phyloP scores from a whole-genome alignment of 2,113 vertebrate species.

The Paedocypris sp. region DNA sequence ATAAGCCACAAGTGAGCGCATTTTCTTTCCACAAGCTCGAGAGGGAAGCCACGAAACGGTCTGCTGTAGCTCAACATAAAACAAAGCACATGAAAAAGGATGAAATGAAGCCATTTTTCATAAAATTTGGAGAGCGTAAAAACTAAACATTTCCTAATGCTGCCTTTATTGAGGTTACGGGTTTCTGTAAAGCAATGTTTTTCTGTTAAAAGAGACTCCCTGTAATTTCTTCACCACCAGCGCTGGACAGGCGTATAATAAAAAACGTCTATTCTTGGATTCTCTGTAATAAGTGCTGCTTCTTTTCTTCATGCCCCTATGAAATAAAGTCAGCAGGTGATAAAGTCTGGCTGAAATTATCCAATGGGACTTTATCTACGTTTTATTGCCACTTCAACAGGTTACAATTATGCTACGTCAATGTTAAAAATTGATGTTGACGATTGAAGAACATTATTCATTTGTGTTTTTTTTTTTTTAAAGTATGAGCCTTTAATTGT shows the following conservation, averaged over 20 bases:
- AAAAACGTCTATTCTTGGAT: conserved; percentile 72
- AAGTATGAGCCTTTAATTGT: too few relatives aligned
- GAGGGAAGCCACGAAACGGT: conserved; percentile 66
- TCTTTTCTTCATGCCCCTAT: conserved; percentile 56
- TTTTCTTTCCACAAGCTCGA: conserved; percentile 68
- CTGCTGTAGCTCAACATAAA: conserved; percentile 68
- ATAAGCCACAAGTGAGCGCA: conserved; percentile 70
- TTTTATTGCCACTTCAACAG: too few relatives aligned
- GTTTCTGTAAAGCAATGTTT: conserved; percentile 67
- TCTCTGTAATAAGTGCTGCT: conserved; percentile 75
- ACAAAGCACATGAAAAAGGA: conserved; percentile 63
- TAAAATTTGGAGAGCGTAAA: conserved; percentile 56
- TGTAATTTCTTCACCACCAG: conserved; percentile 68
- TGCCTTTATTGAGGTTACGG: conserved; percentile 76
- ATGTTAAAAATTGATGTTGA: too few relatives aligned
- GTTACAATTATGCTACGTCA: too few relatives aligned
- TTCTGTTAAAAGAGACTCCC: conserved; percentile 70
- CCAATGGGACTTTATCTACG: too few relatives aligned
- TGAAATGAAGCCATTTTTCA: conserved; percentile 58
- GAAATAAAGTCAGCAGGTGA: conserved; percentile 31
- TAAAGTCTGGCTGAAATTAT: background rate
- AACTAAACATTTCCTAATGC: conserved; percentile 72
- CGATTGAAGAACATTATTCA: too few relatives aligned
- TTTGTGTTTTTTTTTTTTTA: too few relatives aligned
- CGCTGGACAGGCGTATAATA: conserved; percentile 73